Evolutionary conservation across 2,888 invertebrate species (phyloP).

Genomic region (Oxyscelio sp.): DNA sequence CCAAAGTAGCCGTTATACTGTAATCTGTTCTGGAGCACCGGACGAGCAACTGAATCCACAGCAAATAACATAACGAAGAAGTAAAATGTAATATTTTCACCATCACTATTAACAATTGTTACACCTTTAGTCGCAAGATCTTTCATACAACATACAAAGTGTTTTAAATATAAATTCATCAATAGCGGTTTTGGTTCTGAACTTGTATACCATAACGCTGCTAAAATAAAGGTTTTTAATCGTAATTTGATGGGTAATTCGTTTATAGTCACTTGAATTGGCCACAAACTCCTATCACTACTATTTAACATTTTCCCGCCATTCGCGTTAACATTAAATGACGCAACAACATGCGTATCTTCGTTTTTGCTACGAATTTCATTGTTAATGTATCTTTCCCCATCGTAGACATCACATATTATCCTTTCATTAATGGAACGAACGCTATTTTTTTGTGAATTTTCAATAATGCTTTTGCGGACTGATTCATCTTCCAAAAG

Average conservation of each 20-base stretch:
- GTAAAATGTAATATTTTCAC: too few species aligned
- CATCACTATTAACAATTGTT: too few species aligned
- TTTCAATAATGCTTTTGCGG: background rate
- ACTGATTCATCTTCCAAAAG: background rate
- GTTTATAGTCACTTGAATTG: constrained; percentile 28
- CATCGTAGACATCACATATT: background rate
- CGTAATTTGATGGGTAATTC: constrained; percentile 48
- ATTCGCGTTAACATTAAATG: constrained; percentile 22
- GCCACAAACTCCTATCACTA: constrained; percentile 33
- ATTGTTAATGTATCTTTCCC: background rate
- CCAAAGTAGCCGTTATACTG: too few species aligned
- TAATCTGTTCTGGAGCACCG: too few species aligned
- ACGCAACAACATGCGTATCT: constrained; percentile 3
- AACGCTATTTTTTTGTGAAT: background rate
- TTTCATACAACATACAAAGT: too few species aligned
- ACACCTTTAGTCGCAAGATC: too few species aligned
- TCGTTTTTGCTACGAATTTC: background rate
- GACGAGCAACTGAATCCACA: too few species aligned
- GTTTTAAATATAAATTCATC: constrained; percentile 44
- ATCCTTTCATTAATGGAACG: background rate
- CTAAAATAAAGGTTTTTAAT: constrained; percentile 19
- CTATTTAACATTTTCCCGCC: constrained; percentile 38
- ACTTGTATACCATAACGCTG: constrained; percentile 30
- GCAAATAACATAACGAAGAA: too few species aligned
- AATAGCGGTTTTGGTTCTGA: constrained; percentile 14